Evolutionary conservation across 1,140 invertebrate genomes (phyloP), one percentile per base, ranked within the genome.

Genomic region (Nomia melanderi): DNA sequence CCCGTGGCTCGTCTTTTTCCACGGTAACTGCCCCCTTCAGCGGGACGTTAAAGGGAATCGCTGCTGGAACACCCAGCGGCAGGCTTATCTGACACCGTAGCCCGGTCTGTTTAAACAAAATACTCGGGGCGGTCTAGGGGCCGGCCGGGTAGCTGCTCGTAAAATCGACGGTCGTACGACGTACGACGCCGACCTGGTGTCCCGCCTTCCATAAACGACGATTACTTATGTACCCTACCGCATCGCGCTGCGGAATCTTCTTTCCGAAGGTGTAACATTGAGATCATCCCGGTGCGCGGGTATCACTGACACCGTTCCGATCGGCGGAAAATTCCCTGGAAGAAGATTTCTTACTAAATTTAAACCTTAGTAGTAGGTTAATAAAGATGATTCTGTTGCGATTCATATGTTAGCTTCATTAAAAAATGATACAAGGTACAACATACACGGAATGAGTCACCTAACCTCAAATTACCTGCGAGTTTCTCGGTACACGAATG

Each of bases 31-130:
- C 71, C 9, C 47, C 71, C 71, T 65, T 69, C 64, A 47, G 36
- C 73, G 20, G n/a, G 25, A 39, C 64, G 64, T 66, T 33, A 41
- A n/a, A 17, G 53, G 8, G 73, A 47, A 69, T 74, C 33, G 71
- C 47, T 54, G 71, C 33, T 36, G 73, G 64, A 56, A 74, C 81
- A 83, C 44, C 70, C 73, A 54, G 71, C 75, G 53, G 64, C 27
- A 7, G 39, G 39, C 60, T 83, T 83, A 83, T 83, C 81, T 44
- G 82, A 25, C 41, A 78, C 36, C 70, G 53, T 56, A 67, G 69
- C 71, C n/a, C 76, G 64, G 44, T 57, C 62, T 67, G 82, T 83
- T 83, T 83, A 79, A 83, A 83, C 82, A 83, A 83, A 83, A 83
- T 83, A 79, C 27, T 74, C 23, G 60, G n/a, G 33, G 53, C 62